These are phyloP conservation scores for Eucriotettix oculatus DNA, from an alignment of 2,888 invertebrate species.

Conservation along the genomic window DNA sequence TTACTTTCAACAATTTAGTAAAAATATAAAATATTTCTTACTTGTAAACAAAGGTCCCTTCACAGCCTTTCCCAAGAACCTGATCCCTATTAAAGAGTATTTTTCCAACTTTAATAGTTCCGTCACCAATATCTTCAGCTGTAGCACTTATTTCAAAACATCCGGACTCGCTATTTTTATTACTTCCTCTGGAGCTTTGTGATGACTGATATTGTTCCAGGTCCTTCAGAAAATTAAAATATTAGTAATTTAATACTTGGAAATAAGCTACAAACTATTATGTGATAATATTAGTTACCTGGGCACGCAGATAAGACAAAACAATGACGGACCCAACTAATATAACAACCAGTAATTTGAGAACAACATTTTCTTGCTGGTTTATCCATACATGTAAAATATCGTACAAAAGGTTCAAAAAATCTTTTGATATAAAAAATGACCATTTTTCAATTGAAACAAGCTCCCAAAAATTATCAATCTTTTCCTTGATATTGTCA, in stretches of 20 bases:
- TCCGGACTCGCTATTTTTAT: conserved; percentile 20
- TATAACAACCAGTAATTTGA: conserved; percentile 51
- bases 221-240: conserved; percentile 26
- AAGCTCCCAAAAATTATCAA: conserved; percentile 3
- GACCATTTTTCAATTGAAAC: conserved; percentile 2
- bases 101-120: conserved; percentile 63
- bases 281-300: conserved; percentile 28
- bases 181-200: conserved; percentile 27
- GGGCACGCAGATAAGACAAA: conserved; percentile 59
- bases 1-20: no score
- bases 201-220: conserved; percentile 50
- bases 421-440: conserved; percentile 7
- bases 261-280: no score
- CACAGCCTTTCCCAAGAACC: conserved; percentile 90
- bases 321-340: conserved; percentile 50
- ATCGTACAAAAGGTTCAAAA: conserved; percentile 20
- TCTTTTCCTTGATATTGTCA: background rate
- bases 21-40: conserved; percentile 27
- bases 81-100: conserved; percentile 73
- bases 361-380: conserved; percentile 57
- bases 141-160: conserved; percentile 32
- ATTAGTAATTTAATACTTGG: no score
- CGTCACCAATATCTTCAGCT: conserved; percentile 44
- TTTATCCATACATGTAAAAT: conserved; percentile 43
- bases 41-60: conserved; percentile 95